Evolutionary conservation across 2,797 vertebrate genomes (phyloP).

Genomic region (Podarcis lilfordi): DNA sequence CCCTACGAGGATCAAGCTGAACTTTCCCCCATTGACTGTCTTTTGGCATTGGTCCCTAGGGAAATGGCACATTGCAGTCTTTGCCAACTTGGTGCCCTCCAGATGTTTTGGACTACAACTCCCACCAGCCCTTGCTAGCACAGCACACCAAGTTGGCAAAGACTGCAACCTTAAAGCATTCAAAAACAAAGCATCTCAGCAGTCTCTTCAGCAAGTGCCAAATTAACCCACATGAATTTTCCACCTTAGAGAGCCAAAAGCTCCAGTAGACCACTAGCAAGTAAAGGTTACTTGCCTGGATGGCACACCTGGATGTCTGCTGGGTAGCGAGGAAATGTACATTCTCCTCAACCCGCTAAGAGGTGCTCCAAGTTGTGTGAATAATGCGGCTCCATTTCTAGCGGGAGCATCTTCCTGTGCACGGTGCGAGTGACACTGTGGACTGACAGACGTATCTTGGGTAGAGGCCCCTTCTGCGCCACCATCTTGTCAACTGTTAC

Average conservation of each 20-base stretch:
- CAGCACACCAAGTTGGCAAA: too few relatives aligned
- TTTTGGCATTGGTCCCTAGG: not conserved
- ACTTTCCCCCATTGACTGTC: not conserved
- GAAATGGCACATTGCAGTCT: too few relatives aligned
- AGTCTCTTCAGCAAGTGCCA: not conserved
- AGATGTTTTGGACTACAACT: too few relatives aligned
- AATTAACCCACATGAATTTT: not conserved
- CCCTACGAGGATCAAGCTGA: not conserved
- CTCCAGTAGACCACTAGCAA: not conserved
- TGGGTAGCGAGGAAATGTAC: not conserved
- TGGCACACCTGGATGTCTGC: not conserved
- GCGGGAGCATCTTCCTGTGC: not conserved
- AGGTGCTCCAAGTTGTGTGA: not conserved
- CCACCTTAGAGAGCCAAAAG: not conserved
- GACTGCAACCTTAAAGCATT: not conserved
- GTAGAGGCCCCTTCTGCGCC: rapidly evolving
- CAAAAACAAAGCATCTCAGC: not conserved
- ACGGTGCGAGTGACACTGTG: not conserved
- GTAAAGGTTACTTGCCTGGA: not conserved
- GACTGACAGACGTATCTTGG: not conserved
- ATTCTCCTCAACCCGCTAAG: not conserved
- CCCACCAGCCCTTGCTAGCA: too few relatives aligned
- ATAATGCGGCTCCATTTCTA: not conserved
- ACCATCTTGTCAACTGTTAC: not conserved
- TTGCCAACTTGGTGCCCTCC: too few relatives aligned